Percentiles rank a stretch among this genome's conserved stretches.
phyloP scores from a whole-genome alignment of 1,140 invertebrate genomes.

The Lepidurus packardi region DNA sequence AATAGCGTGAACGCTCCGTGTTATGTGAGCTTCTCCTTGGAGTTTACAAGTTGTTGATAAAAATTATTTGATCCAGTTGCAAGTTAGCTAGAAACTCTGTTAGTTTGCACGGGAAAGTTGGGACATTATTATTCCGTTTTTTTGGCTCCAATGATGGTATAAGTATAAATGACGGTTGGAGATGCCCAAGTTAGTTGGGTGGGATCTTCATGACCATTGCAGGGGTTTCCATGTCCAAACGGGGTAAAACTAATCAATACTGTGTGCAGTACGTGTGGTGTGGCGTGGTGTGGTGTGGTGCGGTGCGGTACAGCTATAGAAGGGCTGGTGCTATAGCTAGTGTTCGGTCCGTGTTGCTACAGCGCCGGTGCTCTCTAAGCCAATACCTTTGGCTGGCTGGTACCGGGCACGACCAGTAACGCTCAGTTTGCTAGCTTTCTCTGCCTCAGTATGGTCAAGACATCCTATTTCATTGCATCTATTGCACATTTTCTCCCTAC shows the following conservation, averaged over 20 bases:
- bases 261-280: background rate
- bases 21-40: too few relatives aligned
- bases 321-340: background rate
- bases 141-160: background rate
- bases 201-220: slow-evolving; percentile 14
- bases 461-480: background rate
- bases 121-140: background rate
- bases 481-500: background rate
- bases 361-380: slow-evolving; percentile 5
- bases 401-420: slow-evolving; percentile 16
- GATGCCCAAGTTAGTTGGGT: background rate
- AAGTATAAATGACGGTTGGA: background rate
- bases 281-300: background rate
- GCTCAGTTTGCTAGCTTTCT: slow-evolving; percentile 1
- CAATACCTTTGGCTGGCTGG: slow-evolving; percentile 1
- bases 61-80: too few relatives aligned
- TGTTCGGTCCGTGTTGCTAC: background rate
- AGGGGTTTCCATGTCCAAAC: background rate
- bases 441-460: slow-evolving; percentile 10
- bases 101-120: background rate
- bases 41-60: too few relatives aligned
- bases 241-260: slow-evolving; percentile 13
- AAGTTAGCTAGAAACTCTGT: too few relatives aligned
- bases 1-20: too few relatives aligned
- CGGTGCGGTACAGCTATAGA: background rate